These are phyloP conservation scores for Onychostruthus taczanowskii DNA, from an alignment of 2,113 vertebrate species.

Conservation along the genomic window DNA sequence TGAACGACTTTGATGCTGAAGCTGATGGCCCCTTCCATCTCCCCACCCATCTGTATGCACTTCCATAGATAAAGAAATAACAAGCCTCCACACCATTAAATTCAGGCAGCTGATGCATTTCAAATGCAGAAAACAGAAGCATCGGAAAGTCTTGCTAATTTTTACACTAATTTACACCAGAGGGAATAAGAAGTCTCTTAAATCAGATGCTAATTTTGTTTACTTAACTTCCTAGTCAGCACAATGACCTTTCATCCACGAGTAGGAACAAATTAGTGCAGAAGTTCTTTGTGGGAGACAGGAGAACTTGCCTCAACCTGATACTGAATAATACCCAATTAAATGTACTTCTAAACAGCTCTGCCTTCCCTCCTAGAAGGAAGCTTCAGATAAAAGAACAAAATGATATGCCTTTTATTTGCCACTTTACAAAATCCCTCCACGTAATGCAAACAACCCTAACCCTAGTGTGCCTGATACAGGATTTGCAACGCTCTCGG, in stretches of 20 bases:
- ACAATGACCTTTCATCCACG: slow-evolving; percentile 57
- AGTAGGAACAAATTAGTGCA: slow-evolving; percentile 46
- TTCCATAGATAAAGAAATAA: slow-evolving; percentile 20
- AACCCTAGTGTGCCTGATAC: slow-evolving; percentile 53
- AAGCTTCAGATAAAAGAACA: slow-evolving; percentile 36
- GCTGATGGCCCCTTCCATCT: not conserved
- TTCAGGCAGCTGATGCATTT: slow-evolving; percentile 22
- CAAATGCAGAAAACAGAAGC: slow-evolving; percentile 32
- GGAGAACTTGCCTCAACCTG: slow-evolving; percentile 43
- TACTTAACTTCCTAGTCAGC: slow-evolving; percentile 67
- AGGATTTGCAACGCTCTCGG: not conserved
- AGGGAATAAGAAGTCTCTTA: slow-evolving; percentile 60
- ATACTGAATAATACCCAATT: slow-evolving; percentile 57
- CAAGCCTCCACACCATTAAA: slow-evolving; percentile 17
- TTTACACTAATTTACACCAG: slow-evolving; percentile 70
- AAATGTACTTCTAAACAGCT: slow-evolving; percentile 23
- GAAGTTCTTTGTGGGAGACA: slow-evolving; percentile 51
- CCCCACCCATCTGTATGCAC: not conserved
- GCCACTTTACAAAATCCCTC: slow-evolving; percentile 29
- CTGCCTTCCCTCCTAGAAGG: slow-evolving; percentile 40
- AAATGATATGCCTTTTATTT: slow-evolving; percentile 23
- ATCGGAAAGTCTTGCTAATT: slow-evolving; percentile 54
- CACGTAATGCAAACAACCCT: slow-evolving; percentile 40
- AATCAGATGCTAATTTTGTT: slow-evolving; percentile 71
- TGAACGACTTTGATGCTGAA: not conserved